Conservation (phyloP, 2,113 vertebrate genomes). For the Lophius piscatorius region DNA sequence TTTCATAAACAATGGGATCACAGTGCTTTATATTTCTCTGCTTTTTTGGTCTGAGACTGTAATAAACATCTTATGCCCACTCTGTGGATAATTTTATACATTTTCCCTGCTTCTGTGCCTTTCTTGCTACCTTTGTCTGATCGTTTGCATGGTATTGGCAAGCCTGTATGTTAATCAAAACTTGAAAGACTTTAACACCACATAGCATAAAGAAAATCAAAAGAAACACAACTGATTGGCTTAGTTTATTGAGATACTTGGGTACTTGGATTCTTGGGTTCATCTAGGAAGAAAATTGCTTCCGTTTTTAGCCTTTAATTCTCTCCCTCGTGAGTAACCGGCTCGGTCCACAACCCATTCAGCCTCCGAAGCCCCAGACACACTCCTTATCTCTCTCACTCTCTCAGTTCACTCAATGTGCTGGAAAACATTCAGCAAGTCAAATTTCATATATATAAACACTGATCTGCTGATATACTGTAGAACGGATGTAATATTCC, state of each 20-base stretch:
- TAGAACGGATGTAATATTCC: neutral
- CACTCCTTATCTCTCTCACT: conserved; percentile 15
- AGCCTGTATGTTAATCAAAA: conserved; percentile 10
- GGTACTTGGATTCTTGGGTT: conserved; percentile 59
- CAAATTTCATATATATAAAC: conserved; percentile 32
- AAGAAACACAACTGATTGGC: conserved; percentile 4
- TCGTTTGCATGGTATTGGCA: conserved; percentile 22
- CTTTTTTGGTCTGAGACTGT: neutral
- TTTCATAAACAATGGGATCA: conserved; percentile 51
- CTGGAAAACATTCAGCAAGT: neutral
- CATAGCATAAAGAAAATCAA: conserved; percentile 21
- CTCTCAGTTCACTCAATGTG: neutral
- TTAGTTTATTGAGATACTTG: conserved; percentile 47
- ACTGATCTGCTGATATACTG: neutral
- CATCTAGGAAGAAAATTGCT: conserved; percentile 74
- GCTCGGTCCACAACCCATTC: conserved; percentile 56
- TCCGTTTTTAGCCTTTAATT: conserved; percentile 76
- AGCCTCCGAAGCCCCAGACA: conserved; percentile 40
- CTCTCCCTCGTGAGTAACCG: conserved; percentile 65
- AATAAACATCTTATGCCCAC: too few relatives aligned
- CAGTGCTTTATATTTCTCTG: neutral
- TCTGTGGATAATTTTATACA: conserved; percentile 1
- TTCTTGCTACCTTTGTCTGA: neutral
- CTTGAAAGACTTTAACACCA: conserved; percentile 28
- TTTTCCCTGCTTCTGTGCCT: too few relatives aligned